Evolutionary conservation across 2,888 invertebrate species (phyloP), one percentile per base, ranked within the genome.

Genomic region (Nymphalis urticae): DNA sequence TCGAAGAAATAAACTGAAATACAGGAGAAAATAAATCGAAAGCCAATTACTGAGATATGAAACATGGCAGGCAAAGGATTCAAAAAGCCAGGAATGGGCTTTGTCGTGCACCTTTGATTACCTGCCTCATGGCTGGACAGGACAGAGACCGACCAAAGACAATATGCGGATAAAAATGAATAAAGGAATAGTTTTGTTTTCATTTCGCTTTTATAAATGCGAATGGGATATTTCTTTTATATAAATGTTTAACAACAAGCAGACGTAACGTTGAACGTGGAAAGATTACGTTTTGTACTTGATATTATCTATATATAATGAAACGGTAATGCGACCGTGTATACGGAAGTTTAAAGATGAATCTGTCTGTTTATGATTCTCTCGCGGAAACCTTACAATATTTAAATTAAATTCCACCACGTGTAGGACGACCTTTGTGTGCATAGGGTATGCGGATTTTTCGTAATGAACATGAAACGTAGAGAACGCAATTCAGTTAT

Each of bases 31-130:
- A 79, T 76, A 86, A 85, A 88, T 89, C 84, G 87, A 89, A 90
- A 88, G 86, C 81, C 90, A 90, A 91, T 92, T 90, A 90, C 85
- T 75, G 84, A 81, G 83, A 82, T 83, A 85, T 85, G 84, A 85
- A 85, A 86, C 85, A 84, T 82, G 80, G 80, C 77, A 77, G 13
- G 81, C 83, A 87, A 85, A 85, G 85, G 85, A 83, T 82, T 85
- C 86, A 85, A 87, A 90, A 89, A 88, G 85, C 83, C 81, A 74
- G 82, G 85, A 84, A 86, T 85, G 80, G 85, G 83, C 88, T 90
- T 90, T 89, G 89, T 89, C 80, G 82, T 86, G 83, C 84, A 86
- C 88, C 89, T 91, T 90, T 92, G 90, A 92, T 91, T 92, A 91
- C 88, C 83, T 82, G 66, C 64, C 64, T 66, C 58, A 58, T 72